Evolutionary conservation across 2,113 vertebrate species (phyloP).

Genomic region (Stigmatopora argus): DNA sequence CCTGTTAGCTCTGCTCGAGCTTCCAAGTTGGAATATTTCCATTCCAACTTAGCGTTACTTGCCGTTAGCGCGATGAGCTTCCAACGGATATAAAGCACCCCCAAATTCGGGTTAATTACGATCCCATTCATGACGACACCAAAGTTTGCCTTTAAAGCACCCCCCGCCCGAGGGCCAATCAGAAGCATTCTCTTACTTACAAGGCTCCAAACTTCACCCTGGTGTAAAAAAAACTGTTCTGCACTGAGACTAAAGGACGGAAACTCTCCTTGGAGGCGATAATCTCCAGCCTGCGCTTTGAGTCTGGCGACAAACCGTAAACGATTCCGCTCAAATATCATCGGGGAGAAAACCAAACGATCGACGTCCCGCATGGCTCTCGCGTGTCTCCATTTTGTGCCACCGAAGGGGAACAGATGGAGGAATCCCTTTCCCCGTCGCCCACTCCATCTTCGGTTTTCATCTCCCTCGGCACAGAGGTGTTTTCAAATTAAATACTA

Average conservation of each 20-base stretch:
- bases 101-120: too few relatives aligned
- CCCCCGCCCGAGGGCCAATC: neutral
- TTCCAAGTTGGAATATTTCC: too few relatives aligned
- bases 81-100: too few relatives aligned
- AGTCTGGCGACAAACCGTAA: conserved; percentile 9
- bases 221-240: neutral
- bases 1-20: too few relatives aligned
- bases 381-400: conserved; percentile 23
- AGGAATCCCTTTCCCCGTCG: conserved; percentile 57
- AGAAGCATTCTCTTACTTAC: neutral
- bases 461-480: conserved; percentile 63
- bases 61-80: too few relatives aligned
- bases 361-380: conserved; percentile 10
- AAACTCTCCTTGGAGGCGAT: neutral
- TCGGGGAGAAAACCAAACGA: conserved; percentile 15
- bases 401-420: conserved; percentile 55
- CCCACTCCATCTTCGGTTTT: conserved; percentile 54
- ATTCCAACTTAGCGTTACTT: too few relatives aligned
- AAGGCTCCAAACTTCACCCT: neutral
- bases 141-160: neutral
- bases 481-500: conserved; percentile 71
- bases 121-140: neutral
- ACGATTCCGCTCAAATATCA: conserved; percentile 22
- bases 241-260: neutral
- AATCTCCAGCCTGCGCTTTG: neutral